Evolutionary conservation across 1,140 invertebrate genomes (phyloP).

Genomic region (Triops longicaudatus): DNA sequence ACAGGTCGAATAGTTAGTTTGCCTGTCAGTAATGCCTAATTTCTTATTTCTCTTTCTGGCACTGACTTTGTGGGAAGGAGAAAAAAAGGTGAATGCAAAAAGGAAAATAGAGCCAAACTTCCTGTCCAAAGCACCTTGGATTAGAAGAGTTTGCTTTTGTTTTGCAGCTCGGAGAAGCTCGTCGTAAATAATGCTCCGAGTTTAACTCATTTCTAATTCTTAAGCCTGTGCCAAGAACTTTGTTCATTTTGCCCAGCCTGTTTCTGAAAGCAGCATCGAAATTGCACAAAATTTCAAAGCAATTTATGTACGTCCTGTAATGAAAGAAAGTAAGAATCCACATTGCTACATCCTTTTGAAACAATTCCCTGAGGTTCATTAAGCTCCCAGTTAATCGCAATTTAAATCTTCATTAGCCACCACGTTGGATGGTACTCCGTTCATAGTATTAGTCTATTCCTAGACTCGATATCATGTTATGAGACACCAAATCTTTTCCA

Average conservation of each 20-base stretch:
- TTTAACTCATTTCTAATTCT: neutral
- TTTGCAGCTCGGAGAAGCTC: neutral
- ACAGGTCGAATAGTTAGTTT: neutral
- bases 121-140: neutral
- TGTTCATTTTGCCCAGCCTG: neutral
- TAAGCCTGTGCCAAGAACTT: constrained; percentile 1
- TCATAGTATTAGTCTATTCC: neutral
- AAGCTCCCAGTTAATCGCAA: neutral
- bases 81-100: neutral
- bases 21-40: neutral
- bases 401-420: neutral
- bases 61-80: neutral
- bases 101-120: neutral
- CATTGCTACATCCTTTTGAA: neutral
- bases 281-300: neutral
- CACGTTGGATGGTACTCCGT: neutral
- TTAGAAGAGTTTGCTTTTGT: neutral
- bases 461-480: neutral
- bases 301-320: neutral
- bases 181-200: neutral
- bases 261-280: neutral
- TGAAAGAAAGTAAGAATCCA: neutral
- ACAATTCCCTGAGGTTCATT: neutral
- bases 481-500: neutral
- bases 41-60: constrained; percentile 5